These are phyloP conservation scores for Camptogramma bilineatum DNA, from an alignment of 2,888 invertebrate species.

Conservation along the genomic window DNA sequence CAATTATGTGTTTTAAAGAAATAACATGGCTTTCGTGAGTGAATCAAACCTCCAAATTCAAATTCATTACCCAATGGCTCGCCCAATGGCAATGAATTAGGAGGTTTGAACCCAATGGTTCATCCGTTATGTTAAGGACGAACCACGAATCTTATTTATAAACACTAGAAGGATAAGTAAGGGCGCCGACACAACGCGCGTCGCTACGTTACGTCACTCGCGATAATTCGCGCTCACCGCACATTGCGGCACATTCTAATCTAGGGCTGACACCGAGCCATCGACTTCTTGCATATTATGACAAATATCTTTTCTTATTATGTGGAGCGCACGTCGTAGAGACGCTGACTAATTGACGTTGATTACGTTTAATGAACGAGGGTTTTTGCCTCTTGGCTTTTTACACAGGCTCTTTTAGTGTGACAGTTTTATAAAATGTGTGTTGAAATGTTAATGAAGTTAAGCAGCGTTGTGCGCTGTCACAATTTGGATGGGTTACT, in stretches of 20 bases:
- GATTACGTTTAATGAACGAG: background rate
- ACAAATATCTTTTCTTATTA: constrained; percentile 8
- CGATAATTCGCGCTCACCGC: constrained; percentile 34
- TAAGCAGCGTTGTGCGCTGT: no score
- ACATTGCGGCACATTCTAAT: constrained; percentile 46
- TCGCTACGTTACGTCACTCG: constrained; percentile 30
- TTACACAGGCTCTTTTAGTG: background rate
- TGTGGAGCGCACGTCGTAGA: constrained; percentile 5
- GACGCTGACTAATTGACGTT: constrained; percentile 2
- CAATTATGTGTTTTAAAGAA: no score
- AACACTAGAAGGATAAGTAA: constrained; percentile 10
- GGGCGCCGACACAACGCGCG: constrained; percentile 38
- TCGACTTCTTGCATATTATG: constrained; percentile 15
- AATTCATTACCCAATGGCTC: no score
- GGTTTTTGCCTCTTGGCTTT: background rate
- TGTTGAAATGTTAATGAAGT: no score
- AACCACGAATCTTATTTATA: background rate
- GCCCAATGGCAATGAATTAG: no score
- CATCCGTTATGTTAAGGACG: background rate
- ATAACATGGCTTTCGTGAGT: no score
- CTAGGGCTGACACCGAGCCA: constrained; percentile 28
- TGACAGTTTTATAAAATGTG: no score
- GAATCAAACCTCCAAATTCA: no score
- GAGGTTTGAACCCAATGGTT: no score
- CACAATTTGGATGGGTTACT: no score